phyloP scores from a whole-genome alignment of 2,797 vertebrate species.

The Parotocinclus haroldoi region DNA sequence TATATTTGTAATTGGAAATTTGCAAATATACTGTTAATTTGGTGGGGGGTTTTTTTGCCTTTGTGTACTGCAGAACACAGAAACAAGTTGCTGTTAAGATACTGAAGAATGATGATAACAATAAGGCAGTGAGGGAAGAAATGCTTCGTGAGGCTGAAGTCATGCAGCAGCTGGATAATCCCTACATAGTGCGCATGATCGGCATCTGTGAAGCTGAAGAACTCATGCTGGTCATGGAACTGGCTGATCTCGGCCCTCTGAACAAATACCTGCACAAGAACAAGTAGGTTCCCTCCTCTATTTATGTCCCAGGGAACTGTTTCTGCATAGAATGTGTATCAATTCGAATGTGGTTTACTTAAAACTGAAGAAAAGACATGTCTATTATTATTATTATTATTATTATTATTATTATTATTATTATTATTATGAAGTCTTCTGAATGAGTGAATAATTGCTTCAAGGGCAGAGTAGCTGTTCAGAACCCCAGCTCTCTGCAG shows the following conservation, averaged over 20 bases:
- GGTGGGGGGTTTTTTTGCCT: too few relatives aligned
- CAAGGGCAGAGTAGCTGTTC: too few relatives aligned
- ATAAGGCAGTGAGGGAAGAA: slow-evolving; percentile 80
- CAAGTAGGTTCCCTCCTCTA: slow-evolving; percentile 65
- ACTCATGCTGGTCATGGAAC: slow-evolving; percentile 98
- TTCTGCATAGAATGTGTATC: background rate
- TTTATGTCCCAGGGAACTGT: background rate
- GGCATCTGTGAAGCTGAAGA: slow-evolving; percentile 92
- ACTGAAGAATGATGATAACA: slow-evolving; percentile 87
- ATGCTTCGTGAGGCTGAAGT: slow-evolving; percentile 87
- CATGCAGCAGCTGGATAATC: slow-evolving; percentile 96
- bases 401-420: too few relatives aligned
- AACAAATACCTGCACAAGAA: slow-evolving; percentile 90
- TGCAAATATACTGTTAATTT: too few relatives aligned
- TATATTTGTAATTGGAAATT: too few relatives aligned
- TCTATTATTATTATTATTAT: too few relatives aligned
- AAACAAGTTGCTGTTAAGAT: slow-evolving; percentile 92
- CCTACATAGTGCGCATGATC: slow-evolving; percentile 98
- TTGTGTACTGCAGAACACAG: slow-evolving; percentile 66
- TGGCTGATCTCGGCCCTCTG: slow-evolving; percentile 90
- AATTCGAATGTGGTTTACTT: too few relatives aligned
- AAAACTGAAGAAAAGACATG: too few relatives aligned
- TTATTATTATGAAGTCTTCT: too few relatives aligned
- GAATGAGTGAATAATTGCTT: too few relatives aligned
- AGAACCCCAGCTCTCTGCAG: too few relatives aligned